Conservation (phyloP, 2,888 invertebrate species). For the Ceraclea dissimilis region DNA sequence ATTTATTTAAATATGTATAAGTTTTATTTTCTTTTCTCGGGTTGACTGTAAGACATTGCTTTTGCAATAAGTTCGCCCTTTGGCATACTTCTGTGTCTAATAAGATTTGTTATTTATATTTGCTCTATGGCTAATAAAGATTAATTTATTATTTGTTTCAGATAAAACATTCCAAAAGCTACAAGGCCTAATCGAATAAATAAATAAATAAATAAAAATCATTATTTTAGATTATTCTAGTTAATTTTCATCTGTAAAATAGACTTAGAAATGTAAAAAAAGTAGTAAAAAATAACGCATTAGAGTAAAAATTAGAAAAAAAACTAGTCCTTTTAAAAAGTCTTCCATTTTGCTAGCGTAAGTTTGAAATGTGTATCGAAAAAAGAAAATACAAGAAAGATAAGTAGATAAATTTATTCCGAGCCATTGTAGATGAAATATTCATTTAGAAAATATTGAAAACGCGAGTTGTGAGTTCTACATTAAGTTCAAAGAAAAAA, state of each 20-base stretch:
- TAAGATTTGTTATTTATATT: too few species aligned
- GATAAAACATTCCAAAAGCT: not conserved
- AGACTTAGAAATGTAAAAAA: not conserved
- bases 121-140: too few species aligned
- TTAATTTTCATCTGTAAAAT: not conserved
- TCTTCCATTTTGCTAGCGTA: conserved; percentile 26
- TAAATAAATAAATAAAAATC: not conserved
- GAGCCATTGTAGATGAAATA: conserved; percentile 16
- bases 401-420: conserved; percentile 10
- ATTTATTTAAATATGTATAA: too few species aligned
- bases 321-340: conserved; percentile 21
- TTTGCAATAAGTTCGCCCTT: too few species aligned
- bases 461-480: not conserved
- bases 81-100: too few species aligned
- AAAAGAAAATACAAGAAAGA: conserved; percentile 8
- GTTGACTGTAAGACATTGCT: too few species aligned
- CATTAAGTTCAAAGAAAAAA: too few species aligned
- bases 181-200: not conserved
- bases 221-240: not conserved
- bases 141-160: conserved; percentile 1
- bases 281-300: not conserved
- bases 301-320: conserved; percentile 5
- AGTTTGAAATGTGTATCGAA: conserved; percentile 18
- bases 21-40: too few species aligned
- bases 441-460: too few species aligned